A percentile compares a stretch with the other conserved stretches of the same genome.
Conservation (phyloP, 2,888 invertebrate genomes). For the Parapristionchus giblindavisi region DNA sequence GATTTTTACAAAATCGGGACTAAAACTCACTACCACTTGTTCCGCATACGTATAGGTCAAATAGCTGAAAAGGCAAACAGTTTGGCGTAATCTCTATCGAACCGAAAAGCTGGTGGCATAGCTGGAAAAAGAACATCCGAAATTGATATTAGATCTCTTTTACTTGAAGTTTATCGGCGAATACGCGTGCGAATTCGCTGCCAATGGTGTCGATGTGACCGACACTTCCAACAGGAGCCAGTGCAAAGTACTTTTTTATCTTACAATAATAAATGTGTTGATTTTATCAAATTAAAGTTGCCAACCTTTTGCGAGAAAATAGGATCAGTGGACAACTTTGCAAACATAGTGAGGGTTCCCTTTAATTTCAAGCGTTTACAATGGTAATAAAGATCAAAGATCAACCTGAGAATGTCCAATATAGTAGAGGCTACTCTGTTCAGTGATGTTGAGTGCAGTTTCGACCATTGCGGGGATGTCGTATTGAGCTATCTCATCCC, state of each 20-base stretch:
- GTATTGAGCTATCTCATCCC: slow-evolving; percentile 85
- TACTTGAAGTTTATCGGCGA: neutral
- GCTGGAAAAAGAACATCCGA: neutral
- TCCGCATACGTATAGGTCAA: neutral
- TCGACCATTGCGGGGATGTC: slow-evolving; percentile 87
- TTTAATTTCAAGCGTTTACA: neutral
- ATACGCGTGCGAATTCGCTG: neutral
- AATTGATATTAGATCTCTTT: no score
- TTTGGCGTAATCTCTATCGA: neutral
- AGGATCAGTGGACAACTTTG: slow-evolving; percentile 51
- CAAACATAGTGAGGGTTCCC: slow-evolving; percentile 65
- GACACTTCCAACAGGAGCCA: slow-evolving; percentile 62
- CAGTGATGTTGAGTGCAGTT: slow-evolving; percentile 75
- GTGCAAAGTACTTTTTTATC: slow-evolving; percentile 64
- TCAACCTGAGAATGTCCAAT: slow-evolving; percentile 84
- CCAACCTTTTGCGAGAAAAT: slow-evolving; percentile 52
- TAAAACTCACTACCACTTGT: no score
- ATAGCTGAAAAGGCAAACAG: neutral
- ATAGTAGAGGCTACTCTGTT: slow-evolving; percentile 78
- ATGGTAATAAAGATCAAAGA: neutral
- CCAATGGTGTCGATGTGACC: slow-evolving; percentile 14
- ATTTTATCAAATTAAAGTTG: neutral
- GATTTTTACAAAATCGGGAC: no score
- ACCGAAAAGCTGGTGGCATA: neutral
- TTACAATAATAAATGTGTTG: slow-evolving; percentile 42